phyloP scores from a whole-genome alignment of 35 echinoderm and acorn worm genomes.

The Apostichopus parvimensis region DNA sequence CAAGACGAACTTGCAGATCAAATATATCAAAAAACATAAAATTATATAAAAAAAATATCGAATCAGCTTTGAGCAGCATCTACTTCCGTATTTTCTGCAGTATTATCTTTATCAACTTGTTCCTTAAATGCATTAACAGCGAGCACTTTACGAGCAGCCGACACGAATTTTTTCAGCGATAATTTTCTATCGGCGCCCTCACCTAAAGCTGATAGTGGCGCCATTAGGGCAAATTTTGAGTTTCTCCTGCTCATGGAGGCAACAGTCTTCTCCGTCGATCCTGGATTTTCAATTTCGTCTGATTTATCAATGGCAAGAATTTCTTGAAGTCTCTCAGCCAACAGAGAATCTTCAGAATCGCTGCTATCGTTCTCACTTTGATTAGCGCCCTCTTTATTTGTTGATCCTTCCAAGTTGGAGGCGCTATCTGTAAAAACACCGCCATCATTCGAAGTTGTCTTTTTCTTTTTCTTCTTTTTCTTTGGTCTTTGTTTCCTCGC shows the following conservation, averaged over 20 bases:
- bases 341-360: constrained; percentile 7
- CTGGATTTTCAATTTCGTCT: background rate
- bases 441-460: background rate
- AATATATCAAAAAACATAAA: no score
- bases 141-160: constrained; percentile 32
- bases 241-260: constrained; percentile 21
- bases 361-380: background rate
- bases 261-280: background rate
- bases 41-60: background rate
- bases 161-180: constrained; percentile 36
- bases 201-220: constrained; percentile 8
- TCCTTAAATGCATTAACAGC: constrained; percentile 29
- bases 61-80: background rate
- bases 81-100: background rate
- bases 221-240: constrained; percentile 34
- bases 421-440: background rate
- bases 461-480: background rate
- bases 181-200: constrained; percentile 13
- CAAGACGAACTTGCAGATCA: no score
- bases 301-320: constrained; percentile 19
- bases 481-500: constrained; percentile 27
- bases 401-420: background rate
- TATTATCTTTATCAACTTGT: background rate
- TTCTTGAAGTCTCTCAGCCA: constrained; percentile 20
- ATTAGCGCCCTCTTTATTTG: background rate